Evolutionary conservation across 2,113 vertebrate species (phyloP), one percentile per base, ranked within the genome.

Genomic region (Melospiza georgiana): DNA sequence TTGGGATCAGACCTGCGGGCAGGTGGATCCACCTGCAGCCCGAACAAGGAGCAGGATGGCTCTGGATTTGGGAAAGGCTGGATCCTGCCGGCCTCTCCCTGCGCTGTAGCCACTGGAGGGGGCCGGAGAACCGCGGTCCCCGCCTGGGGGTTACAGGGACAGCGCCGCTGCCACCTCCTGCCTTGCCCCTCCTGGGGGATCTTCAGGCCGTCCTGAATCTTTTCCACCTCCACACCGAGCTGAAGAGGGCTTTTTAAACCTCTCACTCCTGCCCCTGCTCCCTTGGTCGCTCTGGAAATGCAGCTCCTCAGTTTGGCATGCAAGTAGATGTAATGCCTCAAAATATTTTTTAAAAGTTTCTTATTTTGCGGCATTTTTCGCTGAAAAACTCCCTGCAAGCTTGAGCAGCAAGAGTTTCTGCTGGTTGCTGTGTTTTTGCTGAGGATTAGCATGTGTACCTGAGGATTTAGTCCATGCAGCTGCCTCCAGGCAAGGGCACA

Each of bases 91-190:
- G 48, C 25, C 58, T 93, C 41, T 20, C n/a, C 54, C 1, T 49
- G 52, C 13, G n/a, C 22, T 62, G 41, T 16, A 83, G 83, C 94
- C 96, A 31, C 95, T 93, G 93, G 96, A 96, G 94, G 95, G 96
- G 91, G 95, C 92, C 33, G 85, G 87, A 94, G 94, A 91, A 87
- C 94, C 46, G 23, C 18, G 78, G 54, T 94, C 77, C 48, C 58
- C 75, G 61, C 23, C 1, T 24, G 25, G 51, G 84, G 52, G 10
- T 49, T 39, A 1, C 75, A 30, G 63, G 49, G 88, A 3, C 67
- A 65, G 71, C 51, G 6, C 65, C 39, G 2, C 3, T 24, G 65
- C 37, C 67, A 28, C 3, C 48, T 75, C 39, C 66, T 33, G 57
- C 48, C 44, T 43, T 31, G 33, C 19, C 57, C 12, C 6, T 30